Evolutionary conservation across 2,888 invertebrate species (phyloP).

Genomic region (Erynnis tages): DNA sequence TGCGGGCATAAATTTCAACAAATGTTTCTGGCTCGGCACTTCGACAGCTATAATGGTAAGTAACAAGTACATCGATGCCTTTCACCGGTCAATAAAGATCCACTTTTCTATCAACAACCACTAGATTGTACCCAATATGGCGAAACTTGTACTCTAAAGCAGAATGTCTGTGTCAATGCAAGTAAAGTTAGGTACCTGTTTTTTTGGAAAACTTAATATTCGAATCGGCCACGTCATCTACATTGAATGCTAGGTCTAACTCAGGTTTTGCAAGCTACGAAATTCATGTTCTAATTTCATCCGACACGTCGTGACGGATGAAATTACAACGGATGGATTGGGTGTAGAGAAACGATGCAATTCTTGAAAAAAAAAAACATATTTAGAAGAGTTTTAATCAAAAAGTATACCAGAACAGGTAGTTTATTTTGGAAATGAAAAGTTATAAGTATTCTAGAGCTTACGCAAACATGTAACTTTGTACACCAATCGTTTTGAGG

Average conservation of each 20-base stretch:
- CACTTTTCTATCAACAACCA: constrained; percentile 64
- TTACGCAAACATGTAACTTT: too few species aligned
- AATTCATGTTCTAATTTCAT: too few species aligned
- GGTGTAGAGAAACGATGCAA: too few species aligned
- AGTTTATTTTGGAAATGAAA: too few species aligned
- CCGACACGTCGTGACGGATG: too few species aligned
- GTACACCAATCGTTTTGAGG: too few species aligned
- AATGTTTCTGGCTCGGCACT: constrained; percentile 45
- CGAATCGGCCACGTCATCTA: constrained; percentile 4
- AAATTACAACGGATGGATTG: too few species aligned
- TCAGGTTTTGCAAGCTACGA: background rate
- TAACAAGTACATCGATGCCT: constrained; percentile 46
- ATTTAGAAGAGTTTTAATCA: too few species aligned
- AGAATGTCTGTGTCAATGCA: constrained; percentile 7
- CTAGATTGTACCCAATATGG: constrained; percentile 44
- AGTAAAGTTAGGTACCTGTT: constrained; percentile 37
- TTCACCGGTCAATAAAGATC: constrained; percentile 69
- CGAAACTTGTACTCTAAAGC: constrained; percentile 38
- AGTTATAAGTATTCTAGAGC: too few species aligned
- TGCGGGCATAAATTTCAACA: constrained; percentile 51
- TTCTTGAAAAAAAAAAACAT: too few species aligned
- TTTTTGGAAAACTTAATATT: constrained; percentile 29
- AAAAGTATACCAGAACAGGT: too few species aligned
- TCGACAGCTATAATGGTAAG: constrained; percentile 45
- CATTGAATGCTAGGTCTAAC: background rate